Base-by-base conservation (phyloP, 2,888 invertebrate genomes). In the Melanchra persicariae region DNA sequence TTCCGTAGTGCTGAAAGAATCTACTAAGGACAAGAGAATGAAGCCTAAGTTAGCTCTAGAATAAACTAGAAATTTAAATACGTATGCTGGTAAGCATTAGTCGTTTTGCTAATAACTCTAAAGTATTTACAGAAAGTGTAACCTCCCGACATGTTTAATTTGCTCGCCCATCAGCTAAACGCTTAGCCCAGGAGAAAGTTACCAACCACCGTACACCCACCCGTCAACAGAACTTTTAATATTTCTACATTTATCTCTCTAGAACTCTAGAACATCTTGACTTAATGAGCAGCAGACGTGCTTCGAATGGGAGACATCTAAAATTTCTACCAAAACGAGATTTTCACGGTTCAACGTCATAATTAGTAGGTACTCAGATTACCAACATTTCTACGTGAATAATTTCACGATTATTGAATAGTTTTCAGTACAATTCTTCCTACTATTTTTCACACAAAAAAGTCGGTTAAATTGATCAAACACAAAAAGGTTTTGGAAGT, bases 271-370 rank as follows among this genome's bases (percentile, higher is more conserved):
- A 75, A 71, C 62, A 67, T 64, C 52, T 82, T 52, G 45, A 40
- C 61, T 57, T 68, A 81, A 82, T 84, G 84, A 70, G 72, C 54
- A 52, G 10, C 37, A 62, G 62, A 79, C 85, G 83, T 85, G 85
- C 71, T 47, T 15, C 15, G 70, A 74, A 79, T 82, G 63, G 47
- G 5, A 60, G 17, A 75, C 8, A 30, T 47, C 37, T 51, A 54
- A 64, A 64, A 59, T 68, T 24, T 73, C 59, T 57, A 62, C 22
- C 52, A 62, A 83, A 83, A 80, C 59, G 51, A 70, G 72, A 71
- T 74, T 81, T 83, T 66, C 60, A 60, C 66, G 65, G 68, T 66
- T 54, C 37, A 62, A 68, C 55, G 59, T 62, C 34, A 72, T 72
- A 67, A 80, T 80, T 70, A 70, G 47, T n/a, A n/a, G n/a, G n/a